Evolutionary conservation across 2,113 vertebrate genomes (phyloP), one percentile per base, ranked within the genome.

Genomic region (Phrynocephalus versicolor): DNA sequence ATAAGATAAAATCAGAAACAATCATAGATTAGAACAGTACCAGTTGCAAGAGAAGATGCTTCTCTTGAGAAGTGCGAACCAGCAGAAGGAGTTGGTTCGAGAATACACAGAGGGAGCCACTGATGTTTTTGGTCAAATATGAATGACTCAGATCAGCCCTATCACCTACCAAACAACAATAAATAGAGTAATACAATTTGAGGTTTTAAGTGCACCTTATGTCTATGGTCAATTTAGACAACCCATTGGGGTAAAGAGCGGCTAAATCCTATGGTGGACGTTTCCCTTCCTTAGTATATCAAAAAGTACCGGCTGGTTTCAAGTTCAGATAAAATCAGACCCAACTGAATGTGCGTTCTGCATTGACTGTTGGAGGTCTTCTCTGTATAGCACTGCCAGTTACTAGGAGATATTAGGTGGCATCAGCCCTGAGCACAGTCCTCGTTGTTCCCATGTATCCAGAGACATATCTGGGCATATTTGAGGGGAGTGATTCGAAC

Each of bases 401-500:
- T 90, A 89, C 78, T 89, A 62, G 74, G 33, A 0, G 18, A 81
- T 25, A 33, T n/a, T 2, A 0, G 83, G 30, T 30, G 57, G 45
- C 65, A 78, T 96, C 91, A 99, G 87, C 97, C 96, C 8, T 90
- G 95, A 16, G 94, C 90, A 83, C 99, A 99, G 80, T 91, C 90
- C 60, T 95, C 96, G 0, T 96, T 96, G 62, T 98, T 96, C 5
- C 98, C 98, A 1, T 98, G 97, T 91, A 99, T 95, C 99, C 99
- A 99, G 94, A 96, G 96, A 93, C 99, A 99, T 93, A 99, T 98
- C 95, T 99, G 99, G 62, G 99, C 98, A 1, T 97, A 99, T 92
- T 99, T 99, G 65, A 97, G 96, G 2, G 98, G 98, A 0, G 99
- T 99, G 92, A 99, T 98, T 94, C 99, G 97, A 70, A 99, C 98